Evolutionary conservation across 2,888 invertebrate genomes (phyloP).

Genomic region (Epinotia bilunana): DNA sequence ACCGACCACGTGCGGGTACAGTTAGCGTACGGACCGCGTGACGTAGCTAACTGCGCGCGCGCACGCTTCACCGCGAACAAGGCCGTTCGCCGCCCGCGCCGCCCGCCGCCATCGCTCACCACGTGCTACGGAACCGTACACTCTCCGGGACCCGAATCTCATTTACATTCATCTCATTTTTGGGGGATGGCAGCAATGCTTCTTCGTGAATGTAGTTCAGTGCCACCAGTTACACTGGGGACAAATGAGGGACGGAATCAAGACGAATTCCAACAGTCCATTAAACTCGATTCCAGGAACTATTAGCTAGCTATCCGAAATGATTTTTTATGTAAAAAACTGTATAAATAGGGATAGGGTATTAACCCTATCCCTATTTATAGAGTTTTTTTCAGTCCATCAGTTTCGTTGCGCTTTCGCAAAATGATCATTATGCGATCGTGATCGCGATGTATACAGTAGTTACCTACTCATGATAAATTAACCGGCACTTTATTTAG

Average conservation of each 20-base stretch:
- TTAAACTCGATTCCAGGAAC: too few species aligned
- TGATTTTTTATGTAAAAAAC: too few species aligned
- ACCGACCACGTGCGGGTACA: slow-evolving; percentile 44
- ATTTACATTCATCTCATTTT: slow-evolving; percentile 35
- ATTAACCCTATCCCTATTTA: too few species aligned
- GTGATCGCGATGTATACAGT: background rate
- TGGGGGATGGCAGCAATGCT: too few species aligned
- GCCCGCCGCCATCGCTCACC: slow-evolving; percentile 24
- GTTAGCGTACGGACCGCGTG: slow-evolving; percentile 45
- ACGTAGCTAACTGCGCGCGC: slow-evolving; percentile 49
- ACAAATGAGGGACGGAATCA: too few species aligned
- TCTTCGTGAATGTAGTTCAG: too few species aligned
- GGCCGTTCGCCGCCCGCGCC: slow-evolving; percentile 60
- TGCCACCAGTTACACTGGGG: too few species aligned
- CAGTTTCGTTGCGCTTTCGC: too few species aligned
- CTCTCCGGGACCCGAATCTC: slow-evolving; percentile 36
- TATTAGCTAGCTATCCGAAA: too few species aligned
- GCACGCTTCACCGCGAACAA: slow-evolving; percentile 59
- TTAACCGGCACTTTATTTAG: background rate
- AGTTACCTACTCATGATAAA: background rate
- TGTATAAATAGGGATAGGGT: too few species aligned
- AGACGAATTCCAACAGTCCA: too few species aligned
- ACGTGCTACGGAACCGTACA: slow-evolving; percentile 46
- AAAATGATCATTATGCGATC: background rate
- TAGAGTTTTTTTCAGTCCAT: too few species aligned